phyloP scores from a whole-genome alignment of 2,797 vertebrate species.

The Craterocephalus amniculus region DNA sequence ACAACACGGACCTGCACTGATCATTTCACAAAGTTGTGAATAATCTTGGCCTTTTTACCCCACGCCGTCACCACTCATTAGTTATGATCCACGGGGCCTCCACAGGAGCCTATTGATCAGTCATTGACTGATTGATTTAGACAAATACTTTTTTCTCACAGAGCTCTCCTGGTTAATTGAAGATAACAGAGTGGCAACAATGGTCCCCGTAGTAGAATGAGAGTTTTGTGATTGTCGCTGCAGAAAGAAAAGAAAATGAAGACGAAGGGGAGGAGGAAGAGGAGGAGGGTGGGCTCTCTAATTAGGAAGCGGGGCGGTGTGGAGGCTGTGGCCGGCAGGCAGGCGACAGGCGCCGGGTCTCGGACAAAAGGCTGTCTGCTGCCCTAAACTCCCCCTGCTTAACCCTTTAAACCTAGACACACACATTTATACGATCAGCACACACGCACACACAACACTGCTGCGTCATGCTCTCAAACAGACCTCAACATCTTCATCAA shows the following conservation, averaged over 20 bases:
- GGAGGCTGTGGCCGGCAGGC: constrained; percentile 80
- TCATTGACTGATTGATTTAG: constrained; percentile 82
- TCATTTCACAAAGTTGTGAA: constrained; percentile 73
- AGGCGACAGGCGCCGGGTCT: constrained; percentile 85
- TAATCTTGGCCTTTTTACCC: constrained; percentile 80
- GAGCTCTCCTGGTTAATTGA: constrained; percentile 83
- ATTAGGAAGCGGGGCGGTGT: constrained; percentile 82
- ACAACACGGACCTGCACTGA: constrained; percentile 48
- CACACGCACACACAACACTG: constrained; percentile 50
- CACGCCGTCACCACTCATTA: constrained; percentile 73
- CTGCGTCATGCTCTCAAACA: constrained; percentile 17
- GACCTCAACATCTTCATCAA: not conserved
- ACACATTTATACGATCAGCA: constrained; percentile 40
- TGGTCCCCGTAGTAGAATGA: constrained; percentile 78
- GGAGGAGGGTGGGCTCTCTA: constrained; percentile 63
- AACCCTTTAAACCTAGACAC: constrained; percentile 79
- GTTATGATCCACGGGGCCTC: constrained; percentile 68
- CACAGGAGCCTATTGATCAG: constrained; percentile 81
- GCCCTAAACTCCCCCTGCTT: constrained; percentile 83
- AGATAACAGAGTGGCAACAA: constrained; percentile 84
- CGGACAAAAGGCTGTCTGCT: constrained; percentile 85
- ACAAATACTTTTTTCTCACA: constrained; percentile 80
- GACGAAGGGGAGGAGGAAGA: constrained; percentile 52
- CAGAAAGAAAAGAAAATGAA: constrained; percentile 81
- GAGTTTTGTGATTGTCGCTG: constrained; percentile 79